A percentile compares a stretch with the other conserved stretches of the same genome.
These are phyloP conservation scores for Morone saxatilis DNA, from an alignment of 2,113 vertebrate genomes.

Conservation along the genomic window DNA sequence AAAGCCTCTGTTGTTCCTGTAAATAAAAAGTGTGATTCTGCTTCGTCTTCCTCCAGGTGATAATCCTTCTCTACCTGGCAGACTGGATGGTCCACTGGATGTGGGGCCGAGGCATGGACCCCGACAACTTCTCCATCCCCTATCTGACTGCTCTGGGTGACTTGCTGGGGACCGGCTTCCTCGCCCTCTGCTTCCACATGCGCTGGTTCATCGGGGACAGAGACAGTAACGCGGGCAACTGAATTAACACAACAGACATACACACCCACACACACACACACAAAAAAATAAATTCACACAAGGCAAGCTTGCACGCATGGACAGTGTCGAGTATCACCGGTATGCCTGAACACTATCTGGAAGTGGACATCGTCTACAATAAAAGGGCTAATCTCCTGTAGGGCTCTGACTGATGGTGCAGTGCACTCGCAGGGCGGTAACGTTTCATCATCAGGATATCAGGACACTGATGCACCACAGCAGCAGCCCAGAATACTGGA, in stretches of 20 bases:
- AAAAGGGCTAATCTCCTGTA: slow-evolving; percentile 66
- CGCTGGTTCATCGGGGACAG: slow-evolving; percentile 98
- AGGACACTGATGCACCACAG: slow-evolving; percentile 31
- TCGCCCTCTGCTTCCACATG: slow-evolving; percentile 97
- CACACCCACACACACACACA: neutral
- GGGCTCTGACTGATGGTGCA: slow-evolving; percentile 43
- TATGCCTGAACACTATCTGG: slow-evolving; percentile 28
- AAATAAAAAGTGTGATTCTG: neutral
- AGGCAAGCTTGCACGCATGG: slow-evolving; percentile 31
- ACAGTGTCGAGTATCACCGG: slow-evolving; percentile 3
- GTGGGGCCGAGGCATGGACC: slow-evolving; percentile 97
- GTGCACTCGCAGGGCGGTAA: slow-evolving; percentile 2
- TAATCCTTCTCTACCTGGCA: slow-evolving; percentile 96
- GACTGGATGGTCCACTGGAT: slow-evolving; percentile 99
- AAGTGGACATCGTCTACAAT: slow-evolving; percentile 30
- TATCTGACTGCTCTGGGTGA: slow-evolving; percentile 98
- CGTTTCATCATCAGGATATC: slow-evolving; percentile 43
- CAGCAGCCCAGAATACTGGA: neutral
- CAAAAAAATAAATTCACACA: neutral
- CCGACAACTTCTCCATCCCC: slow-evolving; percentile 99
- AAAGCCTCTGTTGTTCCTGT: neutral
- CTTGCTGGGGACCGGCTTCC: slow-evolving; percentile 96
- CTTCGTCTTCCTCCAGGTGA: slow-evolving; percentile 84
- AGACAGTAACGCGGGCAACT: slow-evolving; percentile 93
- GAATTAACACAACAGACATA: slow-evolving; percentile 35